phyloP scores from a whole-genome alignment of 2,113 vertebrate genomes.

The Acrocephalus arundinaceus region DNA sequence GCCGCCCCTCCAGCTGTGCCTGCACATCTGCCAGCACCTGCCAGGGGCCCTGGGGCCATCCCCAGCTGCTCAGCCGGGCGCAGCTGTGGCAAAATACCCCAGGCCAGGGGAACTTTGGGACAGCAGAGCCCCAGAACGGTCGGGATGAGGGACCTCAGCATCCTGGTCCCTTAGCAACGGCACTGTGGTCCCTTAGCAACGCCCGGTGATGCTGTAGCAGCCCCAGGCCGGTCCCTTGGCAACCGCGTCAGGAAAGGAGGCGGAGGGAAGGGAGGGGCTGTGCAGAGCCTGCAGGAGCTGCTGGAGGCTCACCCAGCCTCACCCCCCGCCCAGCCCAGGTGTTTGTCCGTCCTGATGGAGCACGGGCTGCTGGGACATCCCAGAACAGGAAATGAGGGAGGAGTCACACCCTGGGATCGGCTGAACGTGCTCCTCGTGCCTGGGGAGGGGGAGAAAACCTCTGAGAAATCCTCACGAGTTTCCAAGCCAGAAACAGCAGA shows the following conservation, averaged over 20 bases:
- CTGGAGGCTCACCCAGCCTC: not conserved
- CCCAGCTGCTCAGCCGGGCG: not conserved
- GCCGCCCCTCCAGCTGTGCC: too few relatives aligned
- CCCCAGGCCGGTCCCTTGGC: not conserved
- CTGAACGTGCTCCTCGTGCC: not conserved
- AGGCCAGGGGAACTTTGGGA: not conserved
- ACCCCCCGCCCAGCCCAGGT: fast-evolving
- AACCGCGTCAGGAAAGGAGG: not conserved
- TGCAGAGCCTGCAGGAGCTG: not conserved
- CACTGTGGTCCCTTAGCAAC: constrained; percentile 3
- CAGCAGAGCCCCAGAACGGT: not conserved
- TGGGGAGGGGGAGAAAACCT: not conserved
- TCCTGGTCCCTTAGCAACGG: not conserved
- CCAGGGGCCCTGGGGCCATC: too few relatives aligned
- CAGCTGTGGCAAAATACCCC: not conserved
- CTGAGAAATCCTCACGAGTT: not conserved
- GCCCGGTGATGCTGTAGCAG: not conserved
- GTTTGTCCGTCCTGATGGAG: not conserved
- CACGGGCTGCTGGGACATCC: not conserved
- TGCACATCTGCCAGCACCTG: too few relatives aligned
- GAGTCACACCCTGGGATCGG: fast-evolving
- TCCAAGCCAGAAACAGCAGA: not conserved
- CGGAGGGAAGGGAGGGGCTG: not conserved
- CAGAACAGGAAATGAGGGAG: fast-evolving
- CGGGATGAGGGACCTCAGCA: not conserved